phyloP scores from a whole-genome alignment of 2,797 vertebrate species.

The Rhincodon typus region DNA sequence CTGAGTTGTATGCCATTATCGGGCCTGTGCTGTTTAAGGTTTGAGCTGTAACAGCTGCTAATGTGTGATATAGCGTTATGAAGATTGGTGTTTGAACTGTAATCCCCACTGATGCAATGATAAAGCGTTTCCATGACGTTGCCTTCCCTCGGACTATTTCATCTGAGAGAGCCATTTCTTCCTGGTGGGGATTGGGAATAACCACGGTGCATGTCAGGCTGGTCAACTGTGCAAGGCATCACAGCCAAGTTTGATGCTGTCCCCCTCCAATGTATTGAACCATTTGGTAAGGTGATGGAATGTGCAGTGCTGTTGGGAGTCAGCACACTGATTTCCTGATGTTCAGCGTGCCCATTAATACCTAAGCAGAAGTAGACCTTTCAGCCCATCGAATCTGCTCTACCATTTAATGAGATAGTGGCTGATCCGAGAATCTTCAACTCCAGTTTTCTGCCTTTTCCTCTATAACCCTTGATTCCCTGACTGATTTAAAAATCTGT shows the following conservation, averaged over 20 bases:
- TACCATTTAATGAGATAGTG: no score
- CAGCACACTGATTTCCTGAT: neutral
- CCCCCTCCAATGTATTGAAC: neutral
- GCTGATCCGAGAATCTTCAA: no score
- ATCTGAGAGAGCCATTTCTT: neutral
- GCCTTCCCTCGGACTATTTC: neutral
- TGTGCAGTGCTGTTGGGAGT: neutral
- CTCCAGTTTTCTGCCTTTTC: no score
- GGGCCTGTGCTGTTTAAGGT: constrained; percentile 31
- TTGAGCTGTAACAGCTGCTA: constrained; percentile 38
- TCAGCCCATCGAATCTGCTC: no score
- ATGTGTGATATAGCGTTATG: constrained; percentile 14
- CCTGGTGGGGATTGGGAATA: neutral
- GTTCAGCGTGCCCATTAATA: neutral
- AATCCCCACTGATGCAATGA: neutral
- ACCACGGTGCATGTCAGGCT: neutral
- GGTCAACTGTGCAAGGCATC: neutral
- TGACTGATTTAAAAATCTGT: no score
- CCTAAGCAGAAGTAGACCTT: no score
- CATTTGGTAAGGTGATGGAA: no score
- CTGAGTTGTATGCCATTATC: constrained; percentile 42
- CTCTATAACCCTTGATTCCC: no score
- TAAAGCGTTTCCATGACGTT: neutral
- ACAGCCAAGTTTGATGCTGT: neutral
- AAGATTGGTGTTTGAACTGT: neutral